Evolutionary conservation across 2,888 invertebrate genomes (phyloP).

Genomic region (Netelia melanura): DNA sequence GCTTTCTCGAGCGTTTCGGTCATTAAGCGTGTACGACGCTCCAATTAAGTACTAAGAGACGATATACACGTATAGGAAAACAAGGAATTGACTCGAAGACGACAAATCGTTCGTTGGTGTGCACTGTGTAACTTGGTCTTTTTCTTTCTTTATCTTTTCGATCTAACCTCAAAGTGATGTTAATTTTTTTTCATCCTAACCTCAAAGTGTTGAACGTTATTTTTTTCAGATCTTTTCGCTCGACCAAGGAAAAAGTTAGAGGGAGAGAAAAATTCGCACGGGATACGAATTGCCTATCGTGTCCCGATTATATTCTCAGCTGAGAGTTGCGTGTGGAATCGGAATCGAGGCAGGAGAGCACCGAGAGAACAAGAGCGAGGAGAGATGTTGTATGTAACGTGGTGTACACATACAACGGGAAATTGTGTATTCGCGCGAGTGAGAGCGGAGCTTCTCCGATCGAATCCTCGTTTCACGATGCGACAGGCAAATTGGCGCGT

Average conservation of each 20-base stretch:
- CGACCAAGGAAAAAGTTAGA: too few species aligned
- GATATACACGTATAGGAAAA: constrained; percentile 25
- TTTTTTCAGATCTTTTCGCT: too few species aligned
- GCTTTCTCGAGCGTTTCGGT: constrained; percentile 65
- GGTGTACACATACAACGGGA: constrained; percentile 37
- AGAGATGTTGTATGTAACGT: constrained; percentile 38
- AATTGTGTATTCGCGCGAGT: constrained; percentile 55
- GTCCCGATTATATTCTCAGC: constrained; percentile 55
- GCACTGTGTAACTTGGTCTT: too few species aligned
- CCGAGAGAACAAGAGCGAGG: constrained; percentile 8
- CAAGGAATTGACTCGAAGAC: constrained; percentile 31
- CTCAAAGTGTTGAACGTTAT: too few species aligned
- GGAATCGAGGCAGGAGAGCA: constrained; percentile 37
- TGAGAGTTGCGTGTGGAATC: constrained; percentile 54
- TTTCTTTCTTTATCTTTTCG: too few species aligned
- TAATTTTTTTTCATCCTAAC: too few species aligned
- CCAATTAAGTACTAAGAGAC: constrained; percentile 53
- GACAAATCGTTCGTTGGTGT: not conserved
- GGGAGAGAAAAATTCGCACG: too few species aligned
- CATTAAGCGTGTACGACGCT: constrained; percentile 61
- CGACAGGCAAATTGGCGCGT: constrained; percentile 84
- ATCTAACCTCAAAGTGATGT: too few species aligned
- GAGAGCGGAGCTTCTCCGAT: constrained; percentile 43
- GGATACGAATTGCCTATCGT: constrained; percentile 30
- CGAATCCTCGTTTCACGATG: constrained; percentile 68